phyloP scores from a whole-genome alignment of 2,888 invertebrate species.

The Stratiomys singularior region DNA sequence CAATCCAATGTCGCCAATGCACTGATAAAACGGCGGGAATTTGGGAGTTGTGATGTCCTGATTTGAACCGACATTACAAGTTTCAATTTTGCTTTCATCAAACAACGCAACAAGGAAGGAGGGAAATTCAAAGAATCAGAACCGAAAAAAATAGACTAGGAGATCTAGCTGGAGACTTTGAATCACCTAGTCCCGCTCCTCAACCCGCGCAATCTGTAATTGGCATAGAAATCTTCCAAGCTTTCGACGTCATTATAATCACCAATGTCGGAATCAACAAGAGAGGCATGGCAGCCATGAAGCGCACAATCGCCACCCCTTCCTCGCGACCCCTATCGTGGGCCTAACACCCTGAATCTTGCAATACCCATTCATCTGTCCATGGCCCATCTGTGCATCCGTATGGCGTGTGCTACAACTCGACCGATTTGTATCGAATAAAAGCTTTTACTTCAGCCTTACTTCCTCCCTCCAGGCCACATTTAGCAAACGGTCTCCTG shows the following conservation, averaged over 20 bases:
- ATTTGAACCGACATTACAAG: not conserved
- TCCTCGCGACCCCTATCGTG: not conserved
- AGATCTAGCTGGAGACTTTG: not conserved
- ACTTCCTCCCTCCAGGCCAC: not conserved
- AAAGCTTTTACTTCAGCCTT: constrained; percentile 37
- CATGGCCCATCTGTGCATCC: not conserved
- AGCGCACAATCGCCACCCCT: constrained; percentile 38
- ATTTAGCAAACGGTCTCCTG: no score
- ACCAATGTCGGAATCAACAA: constrained; percentile 22
- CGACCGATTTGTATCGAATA: constrained; percentile 37
- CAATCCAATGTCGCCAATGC: constrained; percentile 33
- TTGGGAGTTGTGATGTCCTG: not conserved
- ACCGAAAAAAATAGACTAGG: not conserved
- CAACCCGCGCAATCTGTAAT: not conserved
- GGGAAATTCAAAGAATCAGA: constrained; percentile 25
- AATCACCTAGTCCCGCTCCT: not conserved
- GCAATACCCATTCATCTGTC: constrained; percentile 12
- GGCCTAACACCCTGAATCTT: not conserved
- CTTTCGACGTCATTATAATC: constrained; percentile 39
- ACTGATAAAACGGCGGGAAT: constrained; percentile 35
- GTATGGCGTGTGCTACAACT: constrained; percentile 46
- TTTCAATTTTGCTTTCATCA: not conserved
- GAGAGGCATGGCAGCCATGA: constrained; percentile 31
- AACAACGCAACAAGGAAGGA: constrained; percentile 11
- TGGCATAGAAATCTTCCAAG: constrained; percentile 11